These are phyloP conservation scores for Rhinoderma darwinii DNA, from an alignment of 2,113 vertebrate species.

Conservation along the genomic window DNA sequence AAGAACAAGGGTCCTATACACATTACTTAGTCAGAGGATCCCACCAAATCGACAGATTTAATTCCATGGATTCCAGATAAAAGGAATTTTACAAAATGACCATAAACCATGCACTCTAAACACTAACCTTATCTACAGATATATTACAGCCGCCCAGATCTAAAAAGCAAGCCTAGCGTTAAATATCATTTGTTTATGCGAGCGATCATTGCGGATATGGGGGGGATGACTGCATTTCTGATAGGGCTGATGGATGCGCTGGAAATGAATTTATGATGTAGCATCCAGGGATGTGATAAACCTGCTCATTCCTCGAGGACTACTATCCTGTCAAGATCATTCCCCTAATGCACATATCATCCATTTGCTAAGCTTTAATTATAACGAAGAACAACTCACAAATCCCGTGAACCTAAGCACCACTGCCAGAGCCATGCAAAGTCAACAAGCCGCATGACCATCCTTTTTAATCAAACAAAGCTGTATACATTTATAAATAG, in stretches of 20 bases:
- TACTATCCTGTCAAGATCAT: conserved; percentile 16
- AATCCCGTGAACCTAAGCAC: background rate
- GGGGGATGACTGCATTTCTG: background rate
- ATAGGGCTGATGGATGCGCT: background rate
- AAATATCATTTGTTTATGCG: background rate
- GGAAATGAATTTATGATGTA: conserved; percentile 18
- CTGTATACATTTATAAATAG: background rate
- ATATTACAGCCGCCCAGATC: background rate
- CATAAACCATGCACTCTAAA: no score
- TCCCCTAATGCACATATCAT: conserved; percentile 33
- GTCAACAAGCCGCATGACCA: background rate
- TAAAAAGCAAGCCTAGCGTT: no score
- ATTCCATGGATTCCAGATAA: background rate
- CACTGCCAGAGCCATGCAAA: background rate
- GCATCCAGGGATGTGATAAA: background rate
- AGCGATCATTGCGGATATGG: background rate
- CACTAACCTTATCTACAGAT: background rate
- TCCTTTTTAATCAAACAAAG: background rate
- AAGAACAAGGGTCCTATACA: no score
- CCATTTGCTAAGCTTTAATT: conserved; percentile 33
- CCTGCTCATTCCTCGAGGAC: conserved; percentile 1
- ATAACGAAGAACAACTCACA: conserved; percentile 5
- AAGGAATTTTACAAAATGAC: background rate
- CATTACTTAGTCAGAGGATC: no score
- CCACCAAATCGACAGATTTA: no score